Evolutionary conservation across 2,888 invertebrate genomes (phyloP).

Genomic region (Stenichneumon culpator): DNA sequence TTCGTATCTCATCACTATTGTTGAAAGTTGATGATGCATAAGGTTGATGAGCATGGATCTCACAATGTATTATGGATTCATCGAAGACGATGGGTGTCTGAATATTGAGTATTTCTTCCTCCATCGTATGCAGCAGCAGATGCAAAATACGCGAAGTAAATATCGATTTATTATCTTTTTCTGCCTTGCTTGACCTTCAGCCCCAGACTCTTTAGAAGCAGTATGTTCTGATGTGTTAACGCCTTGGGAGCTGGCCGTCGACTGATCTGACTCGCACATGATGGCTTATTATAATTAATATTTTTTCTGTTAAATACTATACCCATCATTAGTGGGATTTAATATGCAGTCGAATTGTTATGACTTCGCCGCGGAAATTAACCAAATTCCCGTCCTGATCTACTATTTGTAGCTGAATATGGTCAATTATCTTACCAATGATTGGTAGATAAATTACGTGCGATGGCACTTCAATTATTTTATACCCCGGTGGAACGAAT

Average conservation of each 20-base stretch:
- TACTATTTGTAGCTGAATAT: too few relatives aligned
- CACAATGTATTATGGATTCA: constrained; percentile 44
- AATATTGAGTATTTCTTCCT: constrained; percentile 2
- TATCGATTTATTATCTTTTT: too few relatives aligned
- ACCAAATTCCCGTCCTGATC: too few relatives aligned
- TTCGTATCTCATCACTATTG: too few relatives aligned
- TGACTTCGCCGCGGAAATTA: too few relatives aligned
- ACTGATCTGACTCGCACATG: constrained; percentile 31
- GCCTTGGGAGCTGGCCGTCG: not conserved
- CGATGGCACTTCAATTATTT: constrained; percentile 14
- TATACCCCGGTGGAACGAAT: too few relatives aligned
- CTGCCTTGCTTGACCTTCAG: too few relatives aligned
- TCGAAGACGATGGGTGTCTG: constrained; percentile 51
- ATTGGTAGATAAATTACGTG: constrained; percentile 67
- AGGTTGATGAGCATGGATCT: constrained; percentile 38
- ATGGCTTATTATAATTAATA: constrained; percentile 27
- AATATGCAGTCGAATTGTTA: constrained; percentile 75
- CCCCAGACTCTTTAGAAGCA: too few relatives aligned
- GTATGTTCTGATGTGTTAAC: too few relatives aligned
- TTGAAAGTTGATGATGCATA: constrained; percentile 54
- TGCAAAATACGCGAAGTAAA: too few relatives aligned
- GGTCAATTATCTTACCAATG: constrained; percentile 55
- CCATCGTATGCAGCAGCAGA: constrained; percentile 32
- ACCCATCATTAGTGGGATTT: constrained; percentile 40
- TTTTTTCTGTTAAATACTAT: constrained; percentile 19